Evolutionary conservation across 2,888 invertebrate genomes (phyloP), one percentile per base, ranked within the genome.

Genomic region (Junonia oenone): DNA sequence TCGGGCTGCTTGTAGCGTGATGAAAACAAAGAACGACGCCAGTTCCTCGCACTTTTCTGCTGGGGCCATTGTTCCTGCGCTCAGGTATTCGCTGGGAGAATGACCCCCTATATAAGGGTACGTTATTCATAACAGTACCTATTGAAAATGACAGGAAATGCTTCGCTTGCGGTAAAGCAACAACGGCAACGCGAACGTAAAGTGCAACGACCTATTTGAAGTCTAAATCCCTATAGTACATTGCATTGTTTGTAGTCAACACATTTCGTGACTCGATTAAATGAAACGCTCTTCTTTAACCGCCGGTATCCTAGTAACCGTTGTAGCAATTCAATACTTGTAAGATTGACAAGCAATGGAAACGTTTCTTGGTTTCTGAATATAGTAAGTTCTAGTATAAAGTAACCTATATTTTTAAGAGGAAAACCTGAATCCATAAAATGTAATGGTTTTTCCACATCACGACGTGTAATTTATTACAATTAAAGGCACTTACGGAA

Each of bases 301-400:
- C 45, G 45, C 56, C 66, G 76, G 89, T 89, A 78, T 73, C 89
- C 81, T 85, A 88, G 89, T 81, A 82, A 89, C 90, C 73, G 69
- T 65, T 72, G 70, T 76, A 71, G 87, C 76, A 87, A 76, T 85
- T 89, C 89, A 84, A 89, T 89, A 89, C 79, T 80, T 40, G 33
- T 19, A n/a, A 33, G n/a, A 22, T 48, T 26, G 15, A 29, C 40
- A 29, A 27, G 26, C 14, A 26, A 4, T 37, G 9, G 14, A 37
- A 37, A 26, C 14, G 22, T 26, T 26, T 13, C 15, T 15, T 29
- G 45, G 1, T 29, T 15, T 14, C 11, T 2, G 9, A 35, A 31
- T 11, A 8, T 5, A 14, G 14, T 11, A 38, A 14, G n/a, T n/a
- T n/a, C 22, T 22, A 2, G 22, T 17, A 15, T 17, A 38, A 15